phyloP scores from a whole-genome alignment of 2,113 vertebrate species.

The Lampris incognitus region DNA sequence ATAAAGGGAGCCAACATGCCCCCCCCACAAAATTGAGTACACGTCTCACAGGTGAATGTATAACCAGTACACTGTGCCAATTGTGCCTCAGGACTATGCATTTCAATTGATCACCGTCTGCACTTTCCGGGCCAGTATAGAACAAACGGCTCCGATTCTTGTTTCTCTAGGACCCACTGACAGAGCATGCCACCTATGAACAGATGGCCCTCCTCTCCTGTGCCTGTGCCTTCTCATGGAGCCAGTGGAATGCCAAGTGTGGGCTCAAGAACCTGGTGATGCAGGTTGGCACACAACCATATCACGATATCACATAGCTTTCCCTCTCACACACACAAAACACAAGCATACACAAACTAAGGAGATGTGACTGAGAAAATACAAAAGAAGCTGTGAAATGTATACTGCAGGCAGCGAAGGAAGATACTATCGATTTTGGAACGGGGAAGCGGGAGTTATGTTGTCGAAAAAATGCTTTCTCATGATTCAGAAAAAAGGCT shows the following conservation, averaged over 20 bases:
- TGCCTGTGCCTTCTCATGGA: conserved; percentile 88
- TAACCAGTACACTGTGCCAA: not conserved
- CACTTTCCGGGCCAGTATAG: not conserved
- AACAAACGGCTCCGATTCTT: not conserved
- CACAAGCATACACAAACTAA: not conserved
- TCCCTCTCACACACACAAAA: not conserved
- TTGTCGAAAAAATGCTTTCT: not conserved
- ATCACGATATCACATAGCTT: no score
- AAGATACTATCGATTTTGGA: not conserved
- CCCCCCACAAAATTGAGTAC: not conserved
- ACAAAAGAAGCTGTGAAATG: not conserved
- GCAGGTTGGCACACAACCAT: conserved; percentile 79
- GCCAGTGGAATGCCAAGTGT: conserved; percentile 89
- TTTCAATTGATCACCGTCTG: not conserved
- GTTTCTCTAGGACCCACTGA: conserved; percentile 77
- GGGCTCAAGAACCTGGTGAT: conserved; percentile 81
- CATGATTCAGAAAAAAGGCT: no score
- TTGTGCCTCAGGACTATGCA: not conserved
- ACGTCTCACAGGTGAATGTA: not conserved
- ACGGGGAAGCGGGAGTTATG: conserved; percentile 11
- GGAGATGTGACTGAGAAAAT: not conserved
- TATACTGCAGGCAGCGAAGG: not conserved
- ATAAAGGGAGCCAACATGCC: no score
- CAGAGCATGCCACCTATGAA: conserved; percentile 85
- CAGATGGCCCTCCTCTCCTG: conserved; percentile 90